A percentile compares a stretch with the other conserved stretches of the same genome.
Conservation (phyloP, 2,797 vertebrate species). For the Huso huso region DNA sequence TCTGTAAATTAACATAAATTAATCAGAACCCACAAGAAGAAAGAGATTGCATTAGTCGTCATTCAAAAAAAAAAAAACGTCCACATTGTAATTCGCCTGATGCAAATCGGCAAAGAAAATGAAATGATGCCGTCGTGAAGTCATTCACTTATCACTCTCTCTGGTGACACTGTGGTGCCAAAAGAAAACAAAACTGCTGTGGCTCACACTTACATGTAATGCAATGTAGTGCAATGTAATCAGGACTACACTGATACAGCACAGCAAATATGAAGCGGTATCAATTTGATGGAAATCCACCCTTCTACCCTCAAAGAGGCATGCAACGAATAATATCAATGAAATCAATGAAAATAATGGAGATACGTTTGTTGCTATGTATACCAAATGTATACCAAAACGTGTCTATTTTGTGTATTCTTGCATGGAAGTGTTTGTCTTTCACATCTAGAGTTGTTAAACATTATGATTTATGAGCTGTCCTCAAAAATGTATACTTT, state of each 20-base stretch:
- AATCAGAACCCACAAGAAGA: not conserved
- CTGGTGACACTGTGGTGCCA: not conserved
- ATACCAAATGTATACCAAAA: no score
- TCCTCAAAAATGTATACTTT: no score
- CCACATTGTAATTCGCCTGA: slow-evolving; percentile 1
- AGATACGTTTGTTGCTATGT: no score
- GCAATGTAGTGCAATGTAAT: not conserved
- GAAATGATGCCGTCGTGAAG: not conserved
- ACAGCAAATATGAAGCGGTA: not conserved
- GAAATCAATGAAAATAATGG: no score
- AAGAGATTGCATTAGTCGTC: not conserved
- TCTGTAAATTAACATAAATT: not conserved
- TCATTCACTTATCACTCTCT: not conserved
- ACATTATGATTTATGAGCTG: no score
- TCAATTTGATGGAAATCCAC: not conserved
- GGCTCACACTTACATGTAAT: not conserved
- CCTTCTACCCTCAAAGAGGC: not conserved
- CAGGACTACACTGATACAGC: not conserved
- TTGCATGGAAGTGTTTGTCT: no score
- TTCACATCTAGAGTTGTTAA: no score
- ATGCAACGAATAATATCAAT: no score
- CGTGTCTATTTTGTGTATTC: no score
- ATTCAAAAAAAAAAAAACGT: not conserved
- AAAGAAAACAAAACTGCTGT: slow-evolving; percentile 1
- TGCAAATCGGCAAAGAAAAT: not conserved